Evolutionary conservation across 2,888 invertebrate species (phyloP).

Genomic region (Sarcophaga carnaria): DNA sequence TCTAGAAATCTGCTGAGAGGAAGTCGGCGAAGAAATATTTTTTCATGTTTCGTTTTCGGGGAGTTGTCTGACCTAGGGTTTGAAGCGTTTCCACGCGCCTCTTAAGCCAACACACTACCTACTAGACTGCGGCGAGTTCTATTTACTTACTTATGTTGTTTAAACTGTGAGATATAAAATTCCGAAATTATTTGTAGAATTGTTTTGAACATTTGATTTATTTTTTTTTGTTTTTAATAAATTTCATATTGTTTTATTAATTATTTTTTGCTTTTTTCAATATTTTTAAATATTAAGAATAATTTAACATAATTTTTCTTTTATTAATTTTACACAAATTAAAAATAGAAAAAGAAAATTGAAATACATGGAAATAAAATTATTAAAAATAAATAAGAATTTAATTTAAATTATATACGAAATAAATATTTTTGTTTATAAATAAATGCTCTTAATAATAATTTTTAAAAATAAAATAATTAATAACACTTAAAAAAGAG

Average conservation of each 20-base stretch:
- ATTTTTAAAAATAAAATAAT: conserved; percentile 48
- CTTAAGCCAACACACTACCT: no score
- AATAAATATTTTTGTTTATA: conserved; percentile 21
- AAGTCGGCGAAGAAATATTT: no score
- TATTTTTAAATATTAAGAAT: conserved; percentile 66
- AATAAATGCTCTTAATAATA: conserved; percentile 15
- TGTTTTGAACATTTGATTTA: conserved; percentile 79
- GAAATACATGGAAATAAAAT: background rate
- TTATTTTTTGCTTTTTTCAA: conserved; percentile 19
- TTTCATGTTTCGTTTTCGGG: no score
- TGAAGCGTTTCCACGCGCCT: no score
- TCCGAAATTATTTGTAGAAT: conserved; percentile 23
- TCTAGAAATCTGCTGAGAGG: no score
- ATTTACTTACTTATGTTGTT: no score
- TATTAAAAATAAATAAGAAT: conserved; percentile 45
- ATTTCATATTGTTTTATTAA: conserved; percentile 62
- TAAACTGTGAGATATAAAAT: no score
- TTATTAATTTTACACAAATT: conserved; percentile 39
- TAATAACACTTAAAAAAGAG: conserved; percentile 10
- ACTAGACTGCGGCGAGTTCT: no score
- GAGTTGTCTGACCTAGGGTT: no score
- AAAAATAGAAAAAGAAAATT: background rate
- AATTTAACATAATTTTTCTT: conserved; percentile 64
- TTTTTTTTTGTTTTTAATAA: conserved; percentile 64
- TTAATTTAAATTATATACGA: conserved; percentile 34